Base-by-base conservation (phyloP, 2,888 invertebrate genomes). In the Amphipoea lucens region DNA sequence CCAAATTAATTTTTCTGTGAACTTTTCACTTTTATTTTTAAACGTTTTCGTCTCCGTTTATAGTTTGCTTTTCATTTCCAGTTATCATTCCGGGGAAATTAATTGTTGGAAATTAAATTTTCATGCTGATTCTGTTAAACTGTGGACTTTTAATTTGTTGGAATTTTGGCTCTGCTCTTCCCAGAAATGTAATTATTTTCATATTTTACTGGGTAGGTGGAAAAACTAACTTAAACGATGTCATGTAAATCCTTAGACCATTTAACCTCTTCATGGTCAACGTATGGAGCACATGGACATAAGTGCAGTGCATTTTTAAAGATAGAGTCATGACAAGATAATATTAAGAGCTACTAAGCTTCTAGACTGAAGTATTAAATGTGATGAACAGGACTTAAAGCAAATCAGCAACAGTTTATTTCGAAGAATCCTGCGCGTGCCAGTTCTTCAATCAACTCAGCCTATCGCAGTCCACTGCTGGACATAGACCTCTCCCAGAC, bases 1-100 rank as follows among this genome's bases (percentile, higher is more conserved):
- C 74, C 60, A 87, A 92, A 91, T 90, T 87, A 87, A 89, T 90
- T 88, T 89, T 89, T 88, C 81, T 76, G 68, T 71, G 23, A 75
- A 74, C 14, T 70, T 82, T 82, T 69, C 54, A 63, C 29, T 71
- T 73, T 84, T 84, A 84, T 80, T 69, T 78, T 81, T 84, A 72
- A 70, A 72, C 82, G 77, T 78, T 76, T 74, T 60, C 63, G 57
- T 79, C 79, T 70, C 65, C 42, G 69, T 65, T 78, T 76, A 79
- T 82, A 88, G 90, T 90, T 88, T 87, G 76, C 87, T 87, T 84
- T 89, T 85, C 82, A 88, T 90, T 89, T 88, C 54, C 78, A 80
- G 81, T 77, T 87, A 81, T 77, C 74, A 85, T 74, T 82, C 62
- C 62, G 29, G 14, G 9, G 2, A 74, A 83, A 81, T 69, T 75